Evolutionary conservation across 2,888 invertebrate species (phyloP).

Genomic region (Dinocampus coccinellae): DNA sequence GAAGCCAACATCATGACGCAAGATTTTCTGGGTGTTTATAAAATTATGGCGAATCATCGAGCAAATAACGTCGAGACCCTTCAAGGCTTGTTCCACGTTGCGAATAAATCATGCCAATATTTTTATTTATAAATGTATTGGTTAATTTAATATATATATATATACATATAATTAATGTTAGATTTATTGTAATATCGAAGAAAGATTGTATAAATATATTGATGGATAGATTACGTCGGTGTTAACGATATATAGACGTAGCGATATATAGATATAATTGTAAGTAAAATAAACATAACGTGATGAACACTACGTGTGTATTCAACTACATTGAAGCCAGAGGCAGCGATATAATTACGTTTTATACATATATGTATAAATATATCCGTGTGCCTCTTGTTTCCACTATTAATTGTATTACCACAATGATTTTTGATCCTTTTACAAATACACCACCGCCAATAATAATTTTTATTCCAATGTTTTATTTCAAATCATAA

Average conservation of each 20-base stretch:
- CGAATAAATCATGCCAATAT: neutral
- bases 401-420: too few species aligned
- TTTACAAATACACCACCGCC: too few species aligned
- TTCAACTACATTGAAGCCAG: neutral
- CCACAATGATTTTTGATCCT: too few species aligned
- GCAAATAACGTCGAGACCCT: conserved; percentile 56
- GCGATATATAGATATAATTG: neutral
- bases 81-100: conserved; percentile 24
- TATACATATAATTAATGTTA: neutral
- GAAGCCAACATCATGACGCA: conserved; percentile 61
- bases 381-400: too few species aligned
- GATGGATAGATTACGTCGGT: too few species aligned
- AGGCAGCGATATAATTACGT: too few species aligned
- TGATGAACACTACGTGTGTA: neutral
- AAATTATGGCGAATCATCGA: conserved; percentile 64
- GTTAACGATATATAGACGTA: neutral
- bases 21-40: conserved; percentile 70
- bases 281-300: conserved; percentile 1
- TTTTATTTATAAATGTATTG: neutral
- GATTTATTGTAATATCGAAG: conserved; percentile 6
- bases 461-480: too few species aligned
- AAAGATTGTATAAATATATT: too few species aligned
- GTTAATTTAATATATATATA: conserved; percentile 8
- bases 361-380: too few species aligned
- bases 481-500: too few species aligned